Base-by-base conservation (phyloP, 2,888 invertebrate species). In the Stenurella melanura region DNA sequence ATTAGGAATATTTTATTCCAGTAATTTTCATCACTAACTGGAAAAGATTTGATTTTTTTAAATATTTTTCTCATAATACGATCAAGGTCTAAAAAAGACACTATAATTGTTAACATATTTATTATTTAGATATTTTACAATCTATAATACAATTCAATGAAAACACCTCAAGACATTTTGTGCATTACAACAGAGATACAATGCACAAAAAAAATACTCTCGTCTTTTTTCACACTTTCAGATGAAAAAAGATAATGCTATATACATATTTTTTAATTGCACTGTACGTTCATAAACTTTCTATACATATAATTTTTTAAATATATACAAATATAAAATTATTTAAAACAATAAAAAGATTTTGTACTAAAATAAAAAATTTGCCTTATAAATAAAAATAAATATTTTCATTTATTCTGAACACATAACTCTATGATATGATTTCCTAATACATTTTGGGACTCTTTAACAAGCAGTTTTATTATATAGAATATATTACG, bases 121-220 rank as follows among this genome's bases (percentile, higher is more conserved):
- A 76, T 75, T 68, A 34, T 19, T 70, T 73, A 71, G 66, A 64
- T 72, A 63, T 77, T 77, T 73, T 77, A 77, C 69, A 77, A 58
- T 77, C 77, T 77, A 77, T 77, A 66, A 61, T 75, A 75, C 75
- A 72, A 34, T 66, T 74, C 30, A 72, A 63, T 75, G 64, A 64
- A 80, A 81, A 82, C 80, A 82, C 80, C 75, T 84, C 81, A 78
- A 82, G 81, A 84, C 82, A 83, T 83, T 77, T 83, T 83, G 84
- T 84, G 84, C 84, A 83, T 80, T 80, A 84, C 83, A 83, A 83
- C 81, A 83, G 78, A 77, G 73, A 81, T 83, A 84, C 83, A 83
- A 83, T 83, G 81, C 84, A 83, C 75, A 81, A 80, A 83, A 82
- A 84, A 82, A 77, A 77, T 77, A 79, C 73, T 63, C 30, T 74